phyloP scores from a whole-genome alignment of 2,888 invertebrate species.

The Ditula angustiorana region DNA sequence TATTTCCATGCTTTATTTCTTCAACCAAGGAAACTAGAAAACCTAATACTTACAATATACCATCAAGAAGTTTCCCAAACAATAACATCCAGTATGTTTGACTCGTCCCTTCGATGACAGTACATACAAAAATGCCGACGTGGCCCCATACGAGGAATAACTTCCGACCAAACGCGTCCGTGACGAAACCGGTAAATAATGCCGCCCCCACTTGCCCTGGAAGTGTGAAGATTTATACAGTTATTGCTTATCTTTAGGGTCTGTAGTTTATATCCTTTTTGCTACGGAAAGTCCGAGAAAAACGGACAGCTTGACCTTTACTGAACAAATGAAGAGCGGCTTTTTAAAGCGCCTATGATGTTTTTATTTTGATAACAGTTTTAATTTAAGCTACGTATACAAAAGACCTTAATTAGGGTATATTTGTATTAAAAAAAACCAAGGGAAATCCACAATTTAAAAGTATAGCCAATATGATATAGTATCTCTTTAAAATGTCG shows the following conservation, averaged over 20 bases:
- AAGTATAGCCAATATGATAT: too few relatives aligned
- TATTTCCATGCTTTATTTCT: too few relatives aligned
- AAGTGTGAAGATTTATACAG: conserved; percentile 39
- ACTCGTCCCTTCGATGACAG: conserved; percentile 60
- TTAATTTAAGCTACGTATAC: too few relatives aligned
- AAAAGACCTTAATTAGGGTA: too few relatives aligned
- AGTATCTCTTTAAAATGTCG: too few relatives aligned
- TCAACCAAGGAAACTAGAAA: not conserved
- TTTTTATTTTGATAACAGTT: not conserved
- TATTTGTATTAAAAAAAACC: too few relatives aligned
- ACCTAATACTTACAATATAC: conserved; percentile 54
- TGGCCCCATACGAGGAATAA: conserved; percentile 60
- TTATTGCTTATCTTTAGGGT: not conserved
- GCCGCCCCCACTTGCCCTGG: conserved; percentile 63
- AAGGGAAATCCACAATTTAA: too few relatives aligned
- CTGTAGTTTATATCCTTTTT: not conserved
- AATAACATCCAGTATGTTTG: conserved; percentile 62
- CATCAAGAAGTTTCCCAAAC: conserved; percentile 58
- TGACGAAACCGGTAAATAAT: conserved; percentile 60
- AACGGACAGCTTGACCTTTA: not conserved
- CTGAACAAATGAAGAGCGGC: not conserved
- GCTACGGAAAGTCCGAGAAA: not conserved
- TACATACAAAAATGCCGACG: conserved; percentile 54
- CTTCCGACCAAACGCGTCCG: conserved; percentile 64
- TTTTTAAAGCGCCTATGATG: not conserved